A percentile compares a stretch with the other conserved stretches of the same genome.
phyloP scores from a whole-genome alignment of 2,888 invertebrate species.

The Caenorhabditis japonica region DNA sequence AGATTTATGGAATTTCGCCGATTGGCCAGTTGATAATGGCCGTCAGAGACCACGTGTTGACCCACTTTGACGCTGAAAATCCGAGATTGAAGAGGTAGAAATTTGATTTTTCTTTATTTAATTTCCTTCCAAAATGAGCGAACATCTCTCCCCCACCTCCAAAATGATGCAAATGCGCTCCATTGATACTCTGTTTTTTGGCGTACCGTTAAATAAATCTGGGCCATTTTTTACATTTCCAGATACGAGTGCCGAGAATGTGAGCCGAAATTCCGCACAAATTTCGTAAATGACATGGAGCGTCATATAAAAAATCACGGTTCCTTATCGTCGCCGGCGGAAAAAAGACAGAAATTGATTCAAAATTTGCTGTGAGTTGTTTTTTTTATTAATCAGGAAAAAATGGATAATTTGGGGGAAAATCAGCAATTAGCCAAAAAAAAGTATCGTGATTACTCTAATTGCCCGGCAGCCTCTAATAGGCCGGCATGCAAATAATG shows the following conservation, averaged over 20 bases:
- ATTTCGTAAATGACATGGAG: conserved; percentile 38
- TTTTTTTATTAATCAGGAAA: neutral
- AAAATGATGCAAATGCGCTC: neutral
- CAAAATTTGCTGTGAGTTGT: conserved; percentile 20
- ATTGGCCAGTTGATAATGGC: conserved; percentile 9
- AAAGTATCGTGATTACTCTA: neutral
- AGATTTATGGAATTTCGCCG: neutral
- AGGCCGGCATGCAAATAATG: no score
- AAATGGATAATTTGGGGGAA: no score
- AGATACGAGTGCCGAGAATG: conserved; percentile 21
- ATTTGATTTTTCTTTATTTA: neutral
- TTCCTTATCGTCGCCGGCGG: neutral
- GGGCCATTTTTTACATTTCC: neutral
- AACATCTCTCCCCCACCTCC: neutral
- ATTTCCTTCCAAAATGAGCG: neutral
- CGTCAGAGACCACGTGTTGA: conserved; percentile 21
- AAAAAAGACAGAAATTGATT: conserved; percentile 7
- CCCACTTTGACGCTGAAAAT: conserved; percentile 22
- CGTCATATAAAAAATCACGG: conserved; percentile 25
- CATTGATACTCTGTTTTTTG: neutral
- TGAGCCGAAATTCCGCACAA: conserved; percentile 1
- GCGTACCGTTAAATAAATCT: neutral
- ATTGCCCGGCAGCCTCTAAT: no score
- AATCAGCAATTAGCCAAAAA: neutral
- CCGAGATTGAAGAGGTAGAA: conserved; percentile 10